These are phyloP conservation scores for Bubo blakistoni DNA, from an alignment of 2,113 vertebrate species.

Conservation along the genomic window DNA sequence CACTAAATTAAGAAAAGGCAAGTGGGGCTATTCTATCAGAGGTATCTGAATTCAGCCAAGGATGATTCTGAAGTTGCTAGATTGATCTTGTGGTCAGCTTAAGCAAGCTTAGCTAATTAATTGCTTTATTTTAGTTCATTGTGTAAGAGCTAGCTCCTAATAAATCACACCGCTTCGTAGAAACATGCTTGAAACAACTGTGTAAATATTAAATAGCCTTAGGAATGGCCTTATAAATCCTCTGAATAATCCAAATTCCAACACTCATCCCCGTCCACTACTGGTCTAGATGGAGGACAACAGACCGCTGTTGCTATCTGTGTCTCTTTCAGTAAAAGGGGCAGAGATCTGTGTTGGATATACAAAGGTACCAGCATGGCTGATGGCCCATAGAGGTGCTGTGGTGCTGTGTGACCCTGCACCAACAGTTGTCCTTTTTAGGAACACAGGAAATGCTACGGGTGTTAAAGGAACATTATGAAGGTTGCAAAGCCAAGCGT, in stretches of 20 bases:
- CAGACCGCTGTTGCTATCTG: neutral
- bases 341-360: neutral
- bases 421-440: neutral
- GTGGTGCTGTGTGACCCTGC: neutral
- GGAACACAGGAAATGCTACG: neutral
- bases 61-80: slow-evolving; percentile 13
- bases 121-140: slow-evolving; percentile 24
- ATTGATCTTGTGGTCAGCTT: slow-evolving; percentile 2
- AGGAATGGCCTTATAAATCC: slow-evolving; percentile 11
- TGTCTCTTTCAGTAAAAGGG: neutral
- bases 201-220: slow-evolving; percentile 51
- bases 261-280: neutral
- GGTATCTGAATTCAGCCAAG: neutral
- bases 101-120: slow-evolving; percentile 56
- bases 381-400: neutral
- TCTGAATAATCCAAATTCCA: slow-evolving; percentile 27
- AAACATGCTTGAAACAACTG: slow-evolving; percentile 40
- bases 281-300: neutral
- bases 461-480: neutral
- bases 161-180: slow-evolving; percentile 31
- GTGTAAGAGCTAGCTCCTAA: slow-evolving; percentile 30
- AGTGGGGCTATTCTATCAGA: neutral
- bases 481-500: neutral
- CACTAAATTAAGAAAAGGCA: slow-evolving; percentile 29
- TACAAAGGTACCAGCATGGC: neutral